These are phyloP conservation scores for Metridium senile DNA, from an alignment of 92 coral and sea anemone species.

Conservation along the genomic window DNA sequence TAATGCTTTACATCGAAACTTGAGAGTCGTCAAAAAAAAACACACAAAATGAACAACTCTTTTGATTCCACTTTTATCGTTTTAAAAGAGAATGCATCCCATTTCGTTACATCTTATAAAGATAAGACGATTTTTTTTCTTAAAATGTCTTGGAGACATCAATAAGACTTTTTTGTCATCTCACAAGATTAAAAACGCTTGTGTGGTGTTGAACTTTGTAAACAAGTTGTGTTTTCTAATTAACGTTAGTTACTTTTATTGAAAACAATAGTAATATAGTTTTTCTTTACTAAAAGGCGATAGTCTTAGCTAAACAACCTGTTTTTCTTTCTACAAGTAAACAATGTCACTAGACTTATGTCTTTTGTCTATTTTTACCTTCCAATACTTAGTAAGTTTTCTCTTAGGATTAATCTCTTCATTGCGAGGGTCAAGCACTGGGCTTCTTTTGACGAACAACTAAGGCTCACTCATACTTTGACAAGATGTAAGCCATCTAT, in stretches of 20 bases:
- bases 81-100: no score
- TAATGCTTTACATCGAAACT: background rate
- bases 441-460: slow-evolving; percentile 5
- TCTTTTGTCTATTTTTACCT: slow-evolving; percentile 23
- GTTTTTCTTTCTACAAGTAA: background rate
- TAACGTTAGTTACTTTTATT: background rate
- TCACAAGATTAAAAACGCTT: background rate
- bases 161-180: background rate
- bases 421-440: slow-evolving; percentile 25
- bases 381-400: slow-evolving; percentile 9
- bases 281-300: slow-evolving; percentile 3
- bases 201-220: slow-evolving; percentile 4
- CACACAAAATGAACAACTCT: background rate
- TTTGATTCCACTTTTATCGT: background rate
- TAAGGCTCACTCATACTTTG: slow-evolving; percentile 10
- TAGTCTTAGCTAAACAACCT: background rate
- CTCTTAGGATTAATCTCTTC: slow-evolving; percentile 16
- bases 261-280: slow-evolving; percentile 1
- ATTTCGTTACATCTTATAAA: no score
- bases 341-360: background rate
- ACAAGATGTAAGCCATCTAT: slow-evolving; percentile 44
- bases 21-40: background rate
- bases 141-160: background rate
- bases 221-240: slow-evolving; percentile 2
- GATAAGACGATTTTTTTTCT: background rate